Percentiles rank a stretch among this genome's conserved stretches.
phyloP scores from a whole-genome alignment of 2,113 vertebrate genomes.

The Odocoileus hemionus region DNA sequence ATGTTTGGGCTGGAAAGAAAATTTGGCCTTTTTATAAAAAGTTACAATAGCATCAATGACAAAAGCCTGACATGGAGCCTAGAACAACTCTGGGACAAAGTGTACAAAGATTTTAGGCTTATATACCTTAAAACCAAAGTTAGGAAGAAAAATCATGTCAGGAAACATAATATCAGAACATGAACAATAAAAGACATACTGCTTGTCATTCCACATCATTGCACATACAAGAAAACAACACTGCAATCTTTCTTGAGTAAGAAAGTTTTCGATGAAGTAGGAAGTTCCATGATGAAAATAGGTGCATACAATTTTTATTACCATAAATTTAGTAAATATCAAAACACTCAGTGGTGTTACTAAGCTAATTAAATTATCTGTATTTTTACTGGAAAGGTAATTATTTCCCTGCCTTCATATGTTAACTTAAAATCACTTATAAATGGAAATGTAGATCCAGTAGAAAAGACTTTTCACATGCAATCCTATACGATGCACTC shows the following conservation, averaged over 20 bases:
- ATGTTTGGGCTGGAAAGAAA: slow-evolving; percentile 23
- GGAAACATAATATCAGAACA: background rate
- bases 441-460: slow-evolving; percentile 74
- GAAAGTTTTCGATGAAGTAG: slow-evolving; percentile 28
- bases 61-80: slow-evolving; percentile 19
- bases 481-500: slow-evolving; percentile 72
- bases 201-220: slow-evolving; percentile 40
- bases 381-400: background rate
- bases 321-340: slow-evolving; percentile 17
- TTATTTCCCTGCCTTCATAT: slow-evolving; percentile 42
- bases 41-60: background rate
- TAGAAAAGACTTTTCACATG: slow-evolving; percentile 81
- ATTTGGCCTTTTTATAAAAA: slow-evolving; percentile 20
- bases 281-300: background rate
- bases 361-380: background rate
- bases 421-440: slow-evolving; percentile 63
- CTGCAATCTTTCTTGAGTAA: slow-evolving; percentile 19
- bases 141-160: slow-evolving; percentile 17
- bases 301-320: background rate
- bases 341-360: background rate
- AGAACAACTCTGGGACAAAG: slow-evolving; percentile 33
- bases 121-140: background rate
- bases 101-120: background rate
- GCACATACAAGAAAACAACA: slow-evolving; percentile 62
- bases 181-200: background rate